Percentiles rank a stretch among this genome's conserved stretches.
phyloP scores from a whole-genome alignment of 2,888 invertebrate species.

The Watsonalla binaria region DNA sequence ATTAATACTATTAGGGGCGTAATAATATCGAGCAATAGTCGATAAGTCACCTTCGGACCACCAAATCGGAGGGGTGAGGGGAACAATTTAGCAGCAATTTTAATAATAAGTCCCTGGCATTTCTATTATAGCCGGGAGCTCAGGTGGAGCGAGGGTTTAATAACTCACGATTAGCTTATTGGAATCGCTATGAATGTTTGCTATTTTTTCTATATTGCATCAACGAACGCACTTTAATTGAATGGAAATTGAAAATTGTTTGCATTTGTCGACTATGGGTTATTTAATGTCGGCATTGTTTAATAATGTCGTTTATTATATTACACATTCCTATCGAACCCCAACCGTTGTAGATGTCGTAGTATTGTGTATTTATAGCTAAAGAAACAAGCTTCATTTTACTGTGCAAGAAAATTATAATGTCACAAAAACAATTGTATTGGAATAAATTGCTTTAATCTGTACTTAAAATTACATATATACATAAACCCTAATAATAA shows the following conservation, averaged over 20 bases:
- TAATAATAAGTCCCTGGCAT: slow-evolving; percentile 79
- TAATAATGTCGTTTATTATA: slow-evolving; percentile 7
- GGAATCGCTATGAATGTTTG: slow-evolving; percentile 77
- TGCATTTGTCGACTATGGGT: slow-evolving; percentile 33
- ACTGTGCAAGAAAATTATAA: too few relatives aligned
- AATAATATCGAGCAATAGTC: slow-evolving; percentile 27
- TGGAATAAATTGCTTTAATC: too few relatives aligned
- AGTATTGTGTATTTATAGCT: too few relatives aligned
- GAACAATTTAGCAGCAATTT: slow-evolving; percentile 79
- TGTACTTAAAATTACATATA: too few relatives aligned
- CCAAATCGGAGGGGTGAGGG: slow-evolving; percentile 69
- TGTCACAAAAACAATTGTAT: too few relatives aligned
- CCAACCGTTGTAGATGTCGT: neutral
- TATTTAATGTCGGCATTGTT: slow-evolving; percentile 1
- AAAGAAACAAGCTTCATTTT: too few relatives aligned
- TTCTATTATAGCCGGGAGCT: slow-evolving; percentile 77
- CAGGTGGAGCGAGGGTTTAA: slow-evolving; percentile 76
- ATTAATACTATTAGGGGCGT: slow-evolving; percentile 36
- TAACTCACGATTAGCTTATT: slow-evolving; percentile 78
- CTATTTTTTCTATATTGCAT: slow-evolving; percentile 73
- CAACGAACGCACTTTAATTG: slow-evolving; percentile 43
- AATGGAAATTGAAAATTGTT: slow-evolving; percentile 61
- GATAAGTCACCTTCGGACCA: slow-evolving; percentile 55
- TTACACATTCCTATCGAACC: neutral
- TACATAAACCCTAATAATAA: neutral